Base-by-base conservation (phyloP, 2,797 vertebrate species). In the Zalophus californianus region DNA sequence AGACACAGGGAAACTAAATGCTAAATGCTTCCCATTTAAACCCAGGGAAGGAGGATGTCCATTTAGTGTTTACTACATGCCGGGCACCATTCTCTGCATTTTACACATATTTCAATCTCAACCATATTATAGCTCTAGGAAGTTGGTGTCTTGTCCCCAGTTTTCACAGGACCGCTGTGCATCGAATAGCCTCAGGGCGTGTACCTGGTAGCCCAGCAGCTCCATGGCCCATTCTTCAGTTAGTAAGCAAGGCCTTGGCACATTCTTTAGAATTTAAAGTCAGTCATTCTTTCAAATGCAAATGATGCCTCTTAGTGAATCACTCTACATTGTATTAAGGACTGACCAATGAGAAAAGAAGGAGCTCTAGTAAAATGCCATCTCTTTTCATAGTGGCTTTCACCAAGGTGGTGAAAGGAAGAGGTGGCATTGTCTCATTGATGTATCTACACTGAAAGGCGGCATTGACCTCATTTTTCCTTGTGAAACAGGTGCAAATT, bases 231-330 rank as follows among this genome's bases (percentile, higher is more conserved):
- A 48, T 96, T 97, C 91, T 95, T 56, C 60, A 68, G 56, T 85
- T 84, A 87, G 66, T 85, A 86, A 95, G 58, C n/a, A 75, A 95
- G 58, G 58, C 23, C 20, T 68, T 92, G 95, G 84, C 44, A 48
- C 73, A 54, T 29, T 68, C 72, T 97, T 87, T 85, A 86, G 77
- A 92, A 94, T 86, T 93, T 91, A 90, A 90, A 96, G 66, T 87
- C 64, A 35, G 25, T 54, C 15, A 48, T 75, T 58, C 75, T 94
- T 98, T 98, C 90, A 96, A 87, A 97, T 96, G 97, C 90, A 97
- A 97, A 97, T 96, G 73, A 54, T 93, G 93, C 94, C 90, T 94
- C 82, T 90, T 86, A 90, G 70, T 38, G 54, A 86, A 60, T 85
- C 80, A 84, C 11, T 83, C 91, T 38, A 25, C 90, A 25, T 70